Evolutionary conservation across 2,797 vertebrate genomes (phyloP), one percentile per base, ranked within the genome.

Genomic region (Alauda arvensis): DNA sequence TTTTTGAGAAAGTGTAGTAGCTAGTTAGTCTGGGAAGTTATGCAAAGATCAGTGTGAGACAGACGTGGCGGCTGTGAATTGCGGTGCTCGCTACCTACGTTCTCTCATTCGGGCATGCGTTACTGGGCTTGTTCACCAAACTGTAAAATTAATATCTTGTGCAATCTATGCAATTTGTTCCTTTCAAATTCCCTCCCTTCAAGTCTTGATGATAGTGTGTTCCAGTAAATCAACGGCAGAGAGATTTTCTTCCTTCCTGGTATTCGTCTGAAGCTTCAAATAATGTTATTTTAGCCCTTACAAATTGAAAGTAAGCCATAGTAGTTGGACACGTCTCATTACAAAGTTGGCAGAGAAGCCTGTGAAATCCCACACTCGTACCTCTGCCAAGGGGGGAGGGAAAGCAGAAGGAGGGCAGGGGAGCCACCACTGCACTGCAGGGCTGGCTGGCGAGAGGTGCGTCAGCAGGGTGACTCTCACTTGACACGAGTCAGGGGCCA

Each of bases 251-350:
- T 20, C 31, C 53, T 93, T 94, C 84, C 90, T 93, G 93, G 78
- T 89, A 85, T 94, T 94, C 55, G 63, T 75, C 85, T 71, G 67
- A 89, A 92, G 40, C 61, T 83, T 88, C 75, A 84, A 80, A 93
- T 65, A 83, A 68, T 94, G 92, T 96, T 95, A 52, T 93, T 95
- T 94, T 91, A 95, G 89, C 75, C 85, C 66, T 87, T 78, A 48
- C n/a, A 59, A 56, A 69, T 20, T 43, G 70, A 52, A 88, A 75
- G 33, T 75, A 78, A 68, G 81, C 84, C 94, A 88, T 83, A 74
- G 83, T 45, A 79, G 42, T 8, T n/a, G 67, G 70, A 92, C 90
- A 68, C 85, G 69, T 91, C 89, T 81, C 29, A 3, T 91, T 87
- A 88, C 88, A 71, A 65, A 93, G 79, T 68, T 93, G 94, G 95